A percentile compares a stretch with the other conserved stretches of the same genome.
phyloP scores from a whole-genome alignment of 2,888 invertebrate species.

The Lysandra coridon region DNA sequence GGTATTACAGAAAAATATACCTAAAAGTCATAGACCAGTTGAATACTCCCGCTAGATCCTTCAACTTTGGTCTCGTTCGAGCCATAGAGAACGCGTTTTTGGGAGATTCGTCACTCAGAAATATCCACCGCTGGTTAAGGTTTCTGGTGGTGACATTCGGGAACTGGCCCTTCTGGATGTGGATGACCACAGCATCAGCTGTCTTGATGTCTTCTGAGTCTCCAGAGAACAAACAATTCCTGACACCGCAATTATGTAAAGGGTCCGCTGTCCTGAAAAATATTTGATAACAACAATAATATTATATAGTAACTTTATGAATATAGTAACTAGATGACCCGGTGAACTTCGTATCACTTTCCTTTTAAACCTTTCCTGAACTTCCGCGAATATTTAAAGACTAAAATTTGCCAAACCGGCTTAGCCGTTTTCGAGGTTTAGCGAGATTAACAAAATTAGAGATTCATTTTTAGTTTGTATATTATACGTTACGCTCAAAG shows the following conservation, averaged over 20 bases:
- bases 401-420: no score
- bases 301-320: no score
- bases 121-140: slow-evolving; percentile 83
- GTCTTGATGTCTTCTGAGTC: slow-evolving; percentile 62
- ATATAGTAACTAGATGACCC: no score
- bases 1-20: no score
- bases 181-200: slow-evolving; percentile 83
- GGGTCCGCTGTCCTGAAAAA: slow-evolving; percentile 56
- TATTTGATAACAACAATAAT: not conserved
- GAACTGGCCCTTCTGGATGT: slow-evolving; percentile 70
- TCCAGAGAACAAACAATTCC: slow-evolving; percentile 82
- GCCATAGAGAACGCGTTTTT: slow-evolving; percentile 76
- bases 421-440: no score
- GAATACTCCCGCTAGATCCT: slow-evolving; percentile 80
- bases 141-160: slow-evolving; percentile 52
- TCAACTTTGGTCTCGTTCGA: slow-evolving; percentile 51
- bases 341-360: no score
- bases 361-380: no score
- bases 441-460: no score
- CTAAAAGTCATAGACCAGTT: slow-evolving; percentile 87
- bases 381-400: no score
- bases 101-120: slow-evolving; percentile 85
- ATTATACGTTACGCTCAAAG: no score
- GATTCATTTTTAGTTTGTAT: no score
- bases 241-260: slow-evolving; percentile 80